Evolutionary conservation across 2,888 invertebrate species (phyloP).

Genomic region (Lepidonotus clava): DNA sequence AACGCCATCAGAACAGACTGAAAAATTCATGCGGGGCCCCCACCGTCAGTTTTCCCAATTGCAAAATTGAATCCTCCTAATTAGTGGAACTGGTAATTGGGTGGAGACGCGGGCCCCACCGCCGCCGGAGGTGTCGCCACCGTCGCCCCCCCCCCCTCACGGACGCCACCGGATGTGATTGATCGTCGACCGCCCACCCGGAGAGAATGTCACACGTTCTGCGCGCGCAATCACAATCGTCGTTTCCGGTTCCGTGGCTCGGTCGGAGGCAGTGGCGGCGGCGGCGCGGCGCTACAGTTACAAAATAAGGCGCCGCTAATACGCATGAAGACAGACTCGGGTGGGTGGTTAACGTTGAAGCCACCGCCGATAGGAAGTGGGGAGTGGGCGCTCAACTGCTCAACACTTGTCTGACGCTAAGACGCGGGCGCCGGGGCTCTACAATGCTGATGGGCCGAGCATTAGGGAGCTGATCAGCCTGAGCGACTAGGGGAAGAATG

Average conservation of each 20-base stretch:
- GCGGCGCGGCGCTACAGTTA: not conserved
- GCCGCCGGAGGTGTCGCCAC: not conserved
- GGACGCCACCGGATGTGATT: slow-evolving; percentile 1
- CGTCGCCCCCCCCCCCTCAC: not conserved
- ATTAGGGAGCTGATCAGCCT: not conserved
- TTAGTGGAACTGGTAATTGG: slow-evolving; percentile 33
- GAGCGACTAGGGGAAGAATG: slow-evolving; percentile 32
- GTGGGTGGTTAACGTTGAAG: not conserved
- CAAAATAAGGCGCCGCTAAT: slow-evolving; percentile 31
- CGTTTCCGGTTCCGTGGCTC: slow-evolving; percentile 32
- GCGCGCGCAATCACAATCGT: slow-evolving; percentile 44
- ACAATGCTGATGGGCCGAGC: not conserved
- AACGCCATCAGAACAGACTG: not conserved
- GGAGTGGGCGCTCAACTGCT: not conserved
- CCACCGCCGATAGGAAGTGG: not conserved
- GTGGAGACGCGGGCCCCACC: too few species aligned
- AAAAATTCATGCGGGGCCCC: not conserved
- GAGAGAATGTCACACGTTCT: slow-evolving; percentile 14
- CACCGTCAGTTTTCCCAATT: slow-evolving; percentile 43
- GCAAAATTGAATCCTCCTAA: slow-evolving; percentile 24
- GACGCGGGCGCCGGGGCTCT: not conserved
- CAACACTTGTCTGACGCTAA: slow-evolving; percentile 17
- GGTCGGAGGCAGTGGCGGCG: not conserved
- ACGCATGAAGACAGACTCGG: not conserved
- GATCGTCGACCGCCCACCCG: slow-evolving; percentile 1